Conservation (phyloP, 2,113 vertebrate genomes). For the Sinosuthora webbiana region DNA sequence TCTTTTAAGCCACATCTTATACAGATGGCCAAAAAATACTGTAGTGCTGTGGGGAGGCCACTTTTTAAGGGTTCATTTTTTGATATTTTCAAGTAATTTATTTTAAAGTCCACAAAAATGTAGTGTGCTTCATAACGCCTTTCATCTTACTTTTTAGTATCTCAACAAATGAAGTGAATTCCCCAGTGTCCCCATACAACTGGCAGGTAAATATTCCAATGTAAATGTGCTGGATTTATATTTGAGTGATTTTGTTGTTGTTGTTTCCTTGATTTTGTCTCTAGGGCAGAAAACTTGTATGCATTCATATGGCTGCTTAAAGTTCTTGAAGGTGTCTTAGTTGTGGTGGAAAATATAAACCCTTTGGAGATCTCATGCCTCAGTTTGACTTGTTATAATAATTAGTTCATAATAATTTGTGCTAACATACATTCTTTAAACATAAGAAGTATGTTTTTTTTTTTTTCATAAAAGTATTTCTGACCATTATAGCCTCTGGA, state of each 20-base stretch:
- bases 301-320: accelerated
- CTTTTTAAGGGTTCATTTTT: not conserved
- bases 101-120: not conserved
- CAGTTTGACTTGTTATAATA: not conserved
- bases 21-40: not conserved
- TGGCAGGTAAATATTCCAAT: slow-evolving; percentile 81
- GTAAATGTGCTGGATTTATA: not conserved
- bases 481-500: slow-evolving; percentile 64
- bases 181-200: slow-evolving; percentile 77
- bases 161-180: slow-evolving; percentile 86
- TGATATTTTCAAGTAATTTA: not conserved
- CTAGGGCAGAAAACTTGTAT: not conserved
- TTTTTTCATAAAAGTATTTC: not conserved
- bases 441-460: not conserved
- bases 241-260: not conserved
- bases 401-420: not conserved
- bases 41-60: not conserved
- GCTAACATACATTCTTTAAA: no score
- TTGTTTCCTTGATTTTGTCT: not conserved
- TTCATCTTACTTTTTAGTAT: slow-evolving; percentile 75
- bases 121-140: not conserved
- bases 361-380: not conserved
- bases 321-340: not conserved
- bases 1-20: not conserved
- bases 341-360: not conserved